These are phyloP conservation scores for Bucco capensis DNA, from an alignment of 2,113 vertebrate species.

Conservation along the genomic window DNA sequence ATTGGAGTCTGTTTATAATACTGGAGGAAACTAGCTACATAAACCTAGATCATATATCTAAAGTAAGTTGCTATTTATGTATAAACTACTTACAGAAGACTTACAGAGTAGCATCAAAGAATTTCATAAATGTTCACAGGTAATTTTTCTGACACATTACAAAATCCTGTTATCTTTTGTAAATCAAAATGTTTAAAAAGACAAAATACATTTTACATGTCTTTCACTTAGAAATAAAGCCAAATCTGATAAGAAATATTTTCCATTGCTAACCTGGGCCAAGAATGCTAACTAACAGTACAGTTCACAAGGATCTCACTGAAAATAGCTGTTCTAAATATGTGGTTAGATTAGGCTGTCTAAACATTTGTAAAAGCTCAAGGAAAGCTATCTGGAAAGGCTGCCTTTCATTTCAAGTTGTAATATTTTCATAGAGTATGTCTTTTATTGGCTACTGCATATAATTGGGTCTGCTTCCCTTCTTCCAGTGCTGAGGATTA, in stretches of 20 bases:
- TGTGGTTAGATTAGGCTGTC: constrained; percentile 48
- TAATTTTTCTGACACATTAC: neutral
- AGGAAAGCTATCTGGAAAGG: constrained; percentile 48
- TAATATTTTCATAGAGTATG: neutral
- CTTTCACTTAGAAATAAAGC: constrained; percentile 55
- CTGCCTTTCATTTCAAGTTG: constrained; percentile 19
- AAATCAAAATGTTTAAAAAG: constrained; percentile 33
- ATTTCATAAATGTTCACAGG: neutral
- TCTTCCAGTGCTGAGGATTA: neutral
- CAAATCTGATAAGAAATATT: constrained; percentile 77
- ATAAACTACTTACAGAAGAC: neutral
- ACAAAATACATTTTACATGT: constrained; percentile 43
- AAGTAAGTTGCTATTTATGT: neutral
- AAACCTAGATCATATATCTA: neutral
- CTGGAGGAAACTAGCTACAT: neutral
- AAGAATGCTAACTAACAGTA: constrained; percentile 67
- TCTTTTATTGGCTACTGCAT: constrained; percentile 1
- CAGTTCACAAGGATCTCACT: constrained; percentile 49
- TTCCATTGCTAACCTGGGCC: constrained; percentile 68
- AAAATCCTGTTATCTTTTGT: constrained; percentile 14
- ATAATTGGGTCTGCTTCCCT: neutral
- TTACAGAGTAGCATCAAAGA: constrained; percentile 8
- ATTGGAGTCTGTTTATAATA: neutral
- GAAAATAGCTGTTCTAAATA: constrained; percentile 64
- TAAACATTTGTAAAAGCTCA: constrained; percentile 55